phyloP scores from a whole-genome alignment of 2,113 vertebrate genomes.

The Stegastes partitus region DNA sequence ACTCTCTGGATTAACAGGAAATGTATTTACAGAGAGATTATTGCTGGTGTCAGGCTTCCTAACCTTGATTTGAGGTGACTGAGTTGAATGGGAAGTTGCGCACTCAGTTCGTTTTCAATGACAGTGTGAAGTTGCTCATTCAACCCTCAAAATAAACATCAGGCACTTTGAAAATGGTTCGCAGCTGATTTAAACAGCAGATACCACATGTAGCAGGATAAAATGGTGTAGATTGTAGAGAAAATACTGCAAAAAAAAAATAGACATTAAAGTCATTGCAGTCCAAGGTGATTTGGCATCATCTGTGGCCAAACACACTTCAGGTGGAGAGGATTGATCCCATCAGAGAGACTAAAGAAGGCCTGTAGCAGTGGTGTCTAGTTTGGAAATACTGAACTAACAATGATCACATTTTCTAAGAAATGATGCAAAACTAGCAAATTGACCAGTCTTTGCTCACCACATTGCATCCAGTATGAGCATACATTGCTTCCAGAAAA shows the following conservation, averaged over 20 bases:
- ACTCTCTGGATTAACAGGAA: constrained; percentile 81
- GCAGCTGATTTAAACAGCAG: not conserved
- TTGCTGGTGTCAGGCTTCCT: constrained; percentile 68
- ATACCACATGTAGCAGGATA: not conserved
- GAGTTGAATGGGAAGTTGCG: constrained; percentile 37
- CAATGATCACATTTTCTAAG: not conserved
- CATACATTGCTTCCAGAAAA: no score
- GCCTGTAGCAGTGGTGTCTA: not conserved
- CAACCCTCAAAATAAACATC: not conserved
- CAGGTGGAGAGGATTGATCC: no score
- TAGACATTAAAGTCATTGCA: not conserved
- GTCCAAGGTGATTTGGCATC: not conserved
- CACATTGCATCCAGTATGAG: not conserved
- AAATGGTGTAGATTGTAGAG: not conserved
- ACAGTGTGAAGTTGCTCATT: constrained; percentile 12
- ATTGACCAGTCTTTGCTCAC: not conserved
- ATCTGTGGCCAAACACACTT: no score
- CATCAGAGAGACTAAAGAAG: not conserved
- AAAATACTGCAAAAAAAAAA: not conserved
- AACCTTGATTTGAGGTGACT: constrained; percentile 73
- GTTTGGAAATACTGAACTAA: not conserved
- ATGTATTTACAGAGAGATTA: constrained; percentile 85
- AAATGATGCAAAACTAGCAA: not conserved
- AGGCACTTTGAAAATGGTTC: not conserved
- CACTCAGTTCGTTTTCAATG: constrained; percentile 13